Evolutionary conservation across 2,797 vertebrate species (phyloP).

Genomic region (Hoplostethus mediterraneus): DNA sequence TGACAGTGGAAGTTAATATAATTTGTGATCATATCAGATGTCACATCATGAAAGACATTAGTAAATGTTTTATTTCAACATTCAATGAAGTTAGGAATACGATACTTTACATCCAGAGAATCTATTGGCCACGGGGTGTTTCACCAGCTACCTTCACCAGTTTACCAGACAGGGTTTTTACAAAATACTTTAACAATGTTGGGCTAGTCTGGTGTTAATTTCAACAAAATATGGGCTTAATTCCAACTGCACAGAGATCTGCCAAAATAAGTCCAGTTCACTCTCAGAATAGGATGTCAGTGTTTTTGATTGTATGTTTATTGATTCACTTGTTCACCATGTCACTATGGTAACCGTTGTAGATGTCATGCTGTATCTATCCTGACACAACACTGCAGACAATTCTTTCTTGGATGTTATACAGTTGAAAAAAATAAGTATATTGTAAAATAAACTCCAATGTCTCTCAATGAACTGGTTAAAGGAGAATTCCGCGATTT

Average conservation of each 20-base stretch:
- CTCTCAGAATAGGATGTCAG: neutral
- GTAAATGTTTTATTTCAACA: conserved; percentile 29
- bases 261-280: conserved; percentile 18
- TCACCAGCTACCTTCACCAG: neutral
- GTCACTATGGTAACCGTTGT: neutral
- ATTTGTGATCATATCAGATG: conserved; percentile 51
- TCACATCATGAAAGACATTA: conserved; percentile 47
- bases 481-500: too few relatives aligned
- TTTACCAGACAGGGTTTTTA: conserved; percentile 12
- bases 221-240: conserved; percentile 3
- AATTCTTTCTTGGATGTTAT: conserved; percentile 10
- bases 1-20: conserved; percentile 64
- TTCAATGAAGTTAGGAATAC: conserved; percentile 34
- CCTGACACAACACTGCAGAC: conserved; percentile 21
- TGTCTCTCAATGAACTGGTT: conserved; percentile 2
- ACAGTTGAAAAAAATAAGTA: conserved; percentile 14
- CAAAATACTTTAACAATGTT: neutral
- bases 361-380: neutral
- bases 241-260: conserved; percentile 9
- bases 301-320: conserved; percentile 1
- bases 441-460: conserved; percentile 1
- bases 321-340: neutral
- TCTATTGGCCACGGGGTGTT: neutral
- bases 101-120: neutral
- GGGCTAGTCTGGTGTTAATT: conserved; percentile 1